Conservation (phyloP, 2,888 invertebrate species). For the Xanthia icteritia region DNA sequence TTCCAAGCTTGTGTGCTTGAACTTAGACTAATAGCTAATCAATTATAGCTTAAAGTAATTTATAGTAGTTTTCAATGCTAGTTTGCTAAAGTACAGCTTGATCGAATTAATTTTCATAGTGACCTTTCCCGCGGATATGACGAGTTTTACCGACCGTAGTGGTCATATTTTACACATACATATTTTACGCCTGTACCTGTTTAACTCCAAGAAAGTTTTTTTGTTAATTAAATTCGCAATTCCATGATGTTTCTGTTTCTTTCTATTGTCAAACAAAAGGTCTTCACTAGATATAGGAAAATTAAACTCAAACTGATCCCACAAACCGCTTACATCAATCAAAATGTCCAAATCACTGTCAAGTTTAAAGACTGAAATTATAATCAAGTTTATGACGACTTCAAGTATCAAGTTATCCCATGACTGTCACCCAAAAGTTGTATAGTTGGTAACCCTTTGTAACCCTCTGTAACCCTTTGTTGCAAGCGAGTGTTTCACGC, state of each 20-base stretch:
- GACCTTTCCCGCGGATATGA: not conserved
- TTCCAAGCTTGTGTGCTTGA: constrained; percentile 8
- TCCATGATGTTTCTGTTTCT: not conserved
- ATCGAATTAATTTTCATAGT: not conserved
- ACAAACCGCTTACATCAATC: constrained; percentile 23
- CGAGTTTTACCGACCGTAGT: no score
- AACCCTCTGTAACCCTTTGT: constrained; percentile 56
- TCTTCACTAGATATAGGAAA: not conserved
- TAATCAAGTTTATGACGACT: constrained; percentile 51
- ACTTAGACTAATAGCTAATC: constrained; percentile 16
- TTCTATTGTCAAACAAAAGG: not conserved
- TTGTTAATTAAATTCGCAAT: not conserved
- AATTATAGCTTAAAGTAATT: constrained; percentile 21
- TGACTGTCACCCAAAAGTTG: constrained; percentile 54
- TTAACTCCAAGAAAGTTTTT: not conserved
- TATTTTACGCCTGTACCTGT: not conserved
- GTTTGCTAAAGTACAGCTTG: constrained; percentile 4
- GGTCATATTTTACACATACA: no score
- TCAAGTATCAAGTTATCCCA: constrained; percentile 55
- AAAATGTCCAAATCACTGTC: constrained; percentile 36
- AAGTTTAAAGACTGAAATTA: constrained; percentile 51
- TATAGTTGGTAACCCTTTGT: constrained; percentile 51
- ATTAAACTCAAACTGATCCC: not conserved
- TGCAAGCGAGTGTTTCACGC: constrained; percentile 46
- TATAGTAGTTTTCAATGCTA: constrained; percentile 8